Evolutionary conservation across 2,797 vertebrate genomes (phyloP).

Genomic region (Cuculus canorus): DNA sequence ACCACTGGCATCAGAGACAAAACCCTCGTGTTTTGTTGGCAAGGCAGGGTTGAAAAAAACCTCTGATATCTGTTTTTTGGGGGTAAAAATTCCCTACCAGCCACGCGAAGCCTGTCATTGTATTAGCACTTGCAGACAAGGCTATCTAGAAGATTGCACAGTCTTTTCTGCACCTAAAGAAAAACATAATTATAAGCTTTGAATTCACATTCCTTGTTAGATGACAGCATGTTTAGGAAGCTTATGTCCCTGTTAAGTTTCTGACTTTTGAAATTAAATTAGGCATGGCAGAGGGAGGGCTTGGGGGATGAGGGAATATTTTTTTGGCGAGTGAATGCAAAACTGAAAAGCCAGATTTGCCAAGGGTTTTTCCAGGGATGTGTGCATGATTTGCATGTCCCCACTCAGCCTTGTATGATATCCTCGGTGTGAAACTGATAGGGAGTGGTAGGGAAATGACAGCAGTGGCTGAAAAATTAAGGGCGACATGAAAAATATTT

Average conservation of each 20-base stretch:
- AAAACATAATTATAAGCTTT: constrained; percentile 42
- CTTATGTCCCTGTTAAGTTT: constrained; percentile 61
- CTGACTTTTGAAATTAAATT: constrained; percentile 70
- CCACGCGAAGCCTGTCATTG: not conserved
- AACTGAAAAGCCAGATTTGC: constrained; percentile 61
- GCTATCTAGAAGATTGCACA: not conserved
- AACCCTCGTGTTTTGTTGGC: constrained; percentile 26
- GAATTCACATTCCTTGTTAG: constrained; percentile 27
- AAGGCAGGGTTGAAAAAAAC: constrained; percentile 5
- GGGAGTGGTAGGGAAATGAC: not conserved
- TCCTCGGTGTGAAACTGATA: constrained; percentile 23
- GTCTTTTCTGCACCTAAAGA: constrained; percentile 18
- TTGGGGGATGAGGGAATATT: constrained; percentile 51
- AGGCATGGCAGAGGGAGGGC: constrained; percentile 50
- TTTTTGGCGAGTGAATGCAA: constrained; percentile 66
- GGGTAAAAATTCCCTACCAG: not conserved
- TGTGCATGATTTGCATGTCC: constrained; percentile 49
- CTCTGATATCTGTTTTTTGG: not conserved
- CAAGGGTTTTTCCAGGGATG: constrained; percentile 61
- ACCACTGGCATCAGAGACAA: constrained; percentile 33
- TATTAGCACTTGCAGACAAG: not conserved
- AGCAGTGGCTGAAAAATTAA: not conserved
- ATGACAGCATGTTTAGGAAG: constrained; percentile 59
- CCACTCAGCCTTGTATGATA: constrained; percentile 20
- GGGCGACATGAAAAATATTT: not conserved